Conservation (phyloP, 2,888 invertebrate species). For the Protonemura montana region DNA sequence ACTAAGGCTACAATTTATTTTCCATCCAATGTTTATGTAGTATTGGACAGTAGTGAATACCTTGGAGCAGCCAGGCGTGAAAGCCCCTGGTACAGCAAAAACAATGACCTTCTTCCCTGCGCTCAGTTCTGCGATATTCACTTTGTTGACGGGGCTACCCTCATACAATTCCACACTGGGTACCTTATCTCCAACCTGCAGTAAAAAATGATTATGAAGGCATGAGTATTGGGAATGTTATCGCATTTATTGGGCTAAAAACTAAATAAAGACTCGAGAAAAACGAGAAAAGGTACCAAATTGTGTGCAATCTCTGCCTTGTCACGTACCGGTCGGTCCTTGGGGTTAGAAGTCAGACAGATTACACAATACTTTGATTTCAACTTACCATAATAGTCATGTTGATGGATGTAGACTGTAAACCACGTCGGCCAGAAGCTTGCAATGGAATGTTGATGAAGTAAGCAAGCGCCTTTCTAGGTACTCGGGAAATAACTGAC, state of each 20-base stretch:
- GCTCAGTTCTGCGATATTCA: constrained; percentile 76
- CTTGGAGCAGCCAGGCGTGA: constrained; percentile 92
- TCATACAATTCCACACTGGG: constrained; percentile 84
- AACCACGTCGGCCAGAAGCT: background rate
- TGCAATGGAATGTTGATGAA: background rate
- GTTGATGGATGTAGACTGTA: background rate
- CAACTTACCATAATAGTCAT: background rate
- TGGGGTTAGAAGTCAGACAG: background rate
- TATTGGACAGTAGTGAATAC: constrained; percentile 57
- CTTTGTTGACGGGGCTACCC: constrained; percentile 85
- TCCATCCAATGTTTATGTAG: too few relatives aligned
- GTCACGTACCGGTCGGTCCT: background rate
- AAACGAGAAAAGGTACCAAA: too few relatives aligned
- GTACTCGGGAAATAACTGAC: background rate
- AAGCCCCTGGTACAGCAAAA: constrained; percentile 94
- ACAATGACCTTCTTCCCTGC: constrained; percentile 83
- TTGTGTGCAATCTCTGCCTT: background rate
- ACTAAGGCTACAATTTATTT: too few relatives aligned
- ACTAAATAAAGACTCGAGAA: too few relatives aligned
- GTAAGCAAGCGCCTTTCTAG: background rate
- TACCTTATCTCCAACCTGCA: constrained; percentile 83
- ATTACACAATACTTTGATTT: background rate
- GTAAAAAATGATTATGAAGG: background rate
- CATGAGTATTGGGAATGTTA: too few relatives aligned
- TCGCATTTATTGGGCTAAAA: background rate